Evolutionary conservation across 53 echinoderm and acorn worm genomes (phyloP).

Genomic region (Arbacia lixula): DNA sequence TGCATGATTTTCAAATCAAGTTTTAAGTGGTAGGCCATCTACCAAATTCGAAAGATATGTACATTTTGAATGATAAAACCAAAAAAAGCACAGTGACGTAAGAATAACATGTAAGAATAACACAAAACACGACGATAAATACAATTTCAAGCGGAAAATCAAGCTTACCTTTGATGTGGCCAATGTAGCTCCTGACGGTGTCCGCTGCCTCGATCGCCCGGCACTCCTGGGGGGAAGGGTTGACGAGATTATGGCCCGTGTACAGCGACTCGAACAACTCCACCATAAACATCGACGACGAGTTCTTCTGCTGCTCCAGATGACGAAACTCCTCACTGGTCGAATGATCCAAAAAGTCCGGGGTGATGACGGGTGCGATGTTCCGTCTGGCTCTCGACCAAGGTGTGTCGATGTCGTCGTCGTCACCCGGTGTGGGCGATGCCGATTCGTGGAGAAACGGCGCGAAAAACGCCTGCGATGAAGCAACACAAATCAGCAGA

Average conservation of each 20-base stretch:
- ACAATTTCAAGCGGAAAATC: neutral
- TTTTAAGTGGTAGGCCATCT: too few species aligned
- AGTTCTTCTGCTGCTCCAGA: neutral
- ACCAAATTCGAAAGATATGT: too few species aligned
- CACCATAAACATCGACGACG: conserved; percentile 53
- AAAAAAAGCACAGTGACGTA: too few species aligned
- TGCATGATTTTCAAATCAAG: too few species aligned
- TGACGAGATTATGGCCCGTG: conserved; percentile 46
- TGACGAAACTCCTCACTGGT: neutral
- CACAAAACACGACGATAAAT: neutral
- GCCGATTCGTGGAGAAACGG: conserved; percentile 34
- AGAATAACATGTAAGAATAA: neutral
- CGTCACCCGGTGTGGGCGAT: neutral
- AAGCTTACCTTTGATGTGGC: conserved; percentile 69
- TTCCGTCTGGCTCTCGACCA: neutral
- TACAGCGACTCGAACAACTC: conserved; percentile 51
- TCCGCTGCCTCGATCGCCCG: conserved; percentile 78
- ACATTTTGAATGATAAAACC: conserved; percentile 3
- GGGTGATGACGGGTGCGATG: neutral
- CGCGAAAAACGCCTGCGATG: conserved; percentile 25
- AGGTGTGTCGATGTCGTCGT: neutral
- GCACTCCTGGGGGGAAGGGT: conserved; percentile 66
- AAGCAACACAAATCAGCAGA: neutral
- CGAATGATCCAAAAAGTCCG: neutral
- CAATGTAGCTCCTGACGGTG: conserved; percentile 82